Conservation (phyloP, 2,888 invertebrate genomes). For the Hirtodrosophila cameraria region DNA sequence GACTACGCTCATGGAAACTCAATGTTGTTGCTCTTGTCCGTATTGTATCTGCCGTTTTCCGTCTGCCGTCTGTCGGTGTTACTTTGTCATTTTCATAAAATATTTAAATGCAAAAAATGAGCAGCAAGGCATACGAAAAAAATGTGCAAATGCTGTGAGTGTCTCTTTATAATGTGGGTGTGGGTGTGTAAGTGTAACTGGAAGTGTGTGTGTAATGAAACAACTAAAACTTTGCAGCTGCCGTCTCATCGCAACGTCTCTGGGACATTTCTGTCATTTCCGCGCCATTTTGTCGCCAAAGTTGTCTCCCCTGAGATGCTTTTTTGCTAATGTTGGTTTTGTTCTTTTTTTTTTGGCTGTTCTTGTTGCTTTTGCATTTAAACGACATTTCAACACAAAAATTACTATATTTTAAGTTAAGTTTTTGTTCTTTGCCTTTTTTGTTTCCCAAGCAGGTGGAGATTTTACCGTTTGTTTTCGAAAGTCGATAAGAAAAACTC, state of each 20-base stretch:
- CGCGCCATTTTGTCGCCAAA: constrained; percentile 54
- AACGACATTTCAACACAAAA: constrained; percentile 32
- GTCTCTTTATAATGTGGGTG: background rate
- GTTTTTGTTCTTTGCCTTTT: too few relatives aligned
- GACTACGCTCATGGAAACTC: too few relatives aligned
- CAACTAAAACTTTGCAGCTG: constrained; percentile 39
- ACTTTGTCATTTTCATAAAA: constrained; percentile 66
- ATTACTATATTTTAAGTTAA: background rate
- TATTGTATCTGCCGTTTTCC: constrained; percentile 2
- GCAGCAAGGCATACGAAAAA: constrained; percentile 40
- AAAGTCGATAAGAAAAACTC: too few relatives aligned
- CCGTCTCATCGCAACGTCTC: constrained; percentile 10
- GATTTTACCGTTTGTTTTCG: too few relatives aligned
- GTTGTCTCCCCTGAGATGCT: constrained; percentile 24
- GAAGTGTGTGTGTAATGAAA: constrained; percentile 22
- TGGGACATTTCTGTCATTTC: constrained; percentile 44
- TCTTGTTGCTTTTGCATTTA: constrained; percentile 32
- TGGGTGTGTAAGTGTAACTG: background rate
- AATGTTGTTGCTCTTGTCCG: constrained; percentile 3
- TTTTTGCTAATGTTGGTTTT: constrained; percentile 27
- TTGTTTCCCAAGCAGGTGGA: too few relatives aligned
- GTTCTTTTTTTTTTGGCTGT: constrained; percentile 9
- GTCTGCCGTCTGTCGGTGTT: constrained; percentile 30
- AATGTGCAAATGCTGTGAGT: constrained; percentile 23
- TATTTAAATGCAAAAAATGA: constrained; percentile 67